Base-by-base conservation (phyloP, 2,888 invertebrate species). In the Idaea dimidiata region DNA sequence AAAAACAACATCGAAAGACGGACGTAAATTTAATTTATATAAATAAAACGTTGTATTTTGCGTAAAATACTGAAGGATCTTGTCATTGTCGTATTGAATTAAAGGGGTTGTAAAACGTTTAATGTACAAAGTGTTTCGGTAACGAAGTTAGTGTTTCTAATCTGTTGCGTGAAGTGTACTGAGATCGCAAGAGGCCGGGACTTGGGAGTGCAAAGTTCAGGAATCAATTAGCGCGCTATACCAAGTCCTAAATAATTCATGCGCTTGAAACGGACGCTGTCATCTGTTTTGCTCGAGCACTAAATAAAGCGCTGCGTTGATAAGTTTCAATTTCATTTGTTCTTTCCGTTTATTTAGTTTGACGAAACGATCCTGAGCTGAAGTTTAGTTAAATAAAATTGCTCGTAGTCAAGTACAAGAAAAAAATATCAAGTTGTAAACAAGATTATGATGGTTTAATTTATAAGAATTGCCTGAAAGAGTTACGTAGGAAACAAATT, bases 201-300 rank as follows among this genome's bases (percentile, higher is more conserved):
- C 74, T 72, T 68, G 71, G 70, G 63, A 76, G 73, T 72, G 76
- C 74, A 78, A 79, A 78, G 80, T 79, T 78, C 75, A 73, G 73
- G 79, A 84, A 86, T 86, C 85, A 86, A 86, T 88, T 88, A 88
- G 81, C 73, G 67, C 66, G 69, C 73, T 74, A 69, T 70, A 65
- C 69, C 65, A 64, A 68, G 70, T 73, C 68, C 71, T 82, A 74
- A 80, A 88, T 87, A 83, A 87, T 85, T 87, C 84, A 87, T 81
- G 81, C 66, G 71, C 67, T 66, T 24, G 24, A 24, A 68, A 71
- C 74, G 43, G 10, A 43, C 10, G 43, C 43, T 43, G 43, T 43
- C 43, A 43, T 43, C 43, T 7, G 43, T 43, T 43, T 14, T 43
- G 8, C 43, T 8, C 14, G 10, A 43, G 7, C 43, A 43, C 10